Base-by-base conservation (phyloP, 1,140 invertebrate genomes). In the Bacillus rossius region DNA sequence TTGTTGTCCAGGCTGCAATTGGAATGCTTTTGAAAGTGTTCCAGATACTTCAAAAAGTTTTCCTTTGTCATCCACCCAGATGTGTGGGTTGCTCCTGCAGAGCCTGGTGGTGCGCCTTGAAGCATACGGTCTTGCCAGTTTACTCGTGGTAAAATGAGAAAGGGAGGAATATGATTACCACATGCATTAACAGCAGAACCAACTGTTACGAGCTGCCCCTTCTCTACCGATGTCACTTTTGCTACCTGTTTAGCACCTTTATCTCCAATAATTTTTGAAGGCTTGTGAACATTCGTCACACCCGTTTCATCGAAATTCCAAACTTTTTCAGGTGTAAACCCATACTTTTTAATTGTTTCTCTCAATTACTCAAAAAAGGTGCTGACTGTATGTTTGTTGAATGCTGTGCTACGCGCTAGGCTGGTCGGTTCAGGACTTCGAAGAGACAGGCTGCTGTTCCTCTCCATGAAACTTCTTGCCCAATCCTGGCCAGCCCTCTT, bases 281-380 rank as follows among this genome's bases (percentile, higher is more conserved):
- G 65, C 38, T 70, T 73, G 50, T 73, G 71, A 3, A 79, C 76
- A 5, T 75, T 77, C 0, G 72, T 77, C n/a, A 71, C 57, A 2
- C 70, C 72, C 7, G 70, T 77, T 60, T 77, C 73, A 64, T 75
- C 73, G 23, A 69, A 41, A 62, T 77, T 75, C 48, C 67, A 77
- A 47, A 77, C 69, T 45, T 45, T 26, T 23, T 57, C 5, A 63
- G 8, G 48, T 42, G 38, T 42, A 71, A 62, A 16, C 70, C 0
- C 20, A 20, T 57, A 4, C 43, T 63, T 57, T 38, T 58, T 19
- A 1, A 26, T 16, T 10, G 60, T 42, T 56, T 67, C 56, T 65
- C 57, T 56, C 71, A 67, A 57, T 71, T n/a, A n/a, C 67, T 29
- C 57, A 67, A 64, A 77, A 68, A 75, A 77, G 20, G 54, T 45